Base-by-base conservation (phyloP, 64 coral and sea anemone genomes). In the Actinia equina region DNA sequence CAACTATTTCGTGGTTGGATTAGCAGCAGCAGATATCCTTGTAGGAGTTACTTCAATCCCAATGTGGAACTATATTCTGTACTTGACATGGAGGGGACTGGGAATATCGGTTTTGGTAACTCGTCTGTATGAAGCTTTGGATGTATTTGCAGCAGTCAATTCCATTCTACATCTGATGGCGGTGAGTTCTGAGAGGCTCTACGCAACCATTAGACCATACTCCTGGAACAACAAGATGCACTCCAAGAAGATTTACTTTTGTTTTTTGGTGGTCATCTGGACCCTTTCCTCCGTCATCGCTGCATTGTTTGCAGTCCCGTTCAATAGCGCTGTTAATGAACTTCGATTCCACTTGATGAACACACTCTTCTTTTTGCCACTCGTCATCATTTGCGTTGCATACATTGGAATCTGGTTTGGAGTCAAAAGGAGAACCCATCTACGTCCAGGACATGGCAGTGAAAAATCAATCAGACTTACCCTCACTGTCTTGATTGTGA, bases 161-260 rank as follows among this genome's bases (percentile, higher is more conserved):
- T 88, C 91, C 5, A 92, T 92, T 71, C 82, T 92, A 51, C 86
- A 92, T 92, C 82, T 92, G 61, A 88, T 71, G 63, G 91, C 80
- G 10, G 85, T 92, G 23, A 92, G 86, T 23, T 55, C 77, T 7
- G 80, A 92, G 44, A 83, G 91, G 17, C 81, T 88, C 22, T 88
- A 83, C 41, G 63, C 80, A 45, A 83, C 65, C 15, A 20, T 82
- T 67, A 82, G 45, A 45, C 80, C 86, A 20, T 78, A 83, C n/a
- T 83, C 80, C 25, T 83, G 80, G 86, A 56, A 49, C 27, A 56
- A 52, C 27, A 60, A 26, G 52, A 2, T 44, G 26, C 43, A 62
- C 62, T 26, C 23, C 85, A 13, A 87, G 86, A 83, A 26, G 30
- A 49, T 84, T 5, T 87, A 92, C 44, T 81, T 43, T 43, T 5